Base-by-base conservation (phyloP, 2,888 invertebrate species). In the Drosophila birchii region DNA sequence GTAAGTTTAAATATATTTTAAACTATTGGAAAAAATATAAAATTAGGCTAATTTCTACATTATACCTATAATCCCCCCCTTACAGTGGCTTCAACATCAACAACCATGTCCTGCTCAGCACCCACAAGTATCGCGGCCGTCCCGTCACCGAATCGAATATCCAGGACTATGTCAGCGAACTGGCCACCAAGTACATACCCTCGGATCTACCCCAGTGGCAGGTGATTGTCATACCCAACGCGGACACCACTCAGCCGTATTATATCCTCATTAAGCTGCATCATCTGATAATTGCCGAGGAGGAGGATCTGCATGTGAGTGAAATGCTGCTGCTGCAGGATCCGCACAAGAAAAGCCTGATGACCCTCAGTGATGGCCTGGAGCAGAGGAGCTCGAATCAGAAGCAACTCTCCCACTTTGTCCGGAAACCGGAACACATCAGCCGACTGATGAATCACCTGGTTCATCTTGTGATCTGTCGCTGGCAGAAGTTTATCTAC, bases 401-500 rank as follows among this genome's bases (percentile, higher is more conserved):
- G 8, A 7, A 39, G 1, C 79, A 84, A 49, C 90, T 95, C 93
- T 71, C 91, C 93, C 79, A 94, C 70, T 93, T 95, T 12, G 93
- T 95, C 49, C 94, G 94, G 14, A 93, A 93, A 23, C 95, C 95
- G 0, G 93, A 94, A 69, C 95, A 95, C 20, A 94, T 96, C 56
- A 95, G 95, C 26, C 94, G 94, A 63, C 92, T 97, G 12, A 94
- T 95, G 90, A 94, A 94, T 43, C 95, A 95, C 77, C 79, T 96
- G 16, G 94, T 94, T 44, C 95, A 96, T 80, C 95, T 95, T 69
- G 92, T 96, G 38, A 94, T 95, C 20, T 96, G 96, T 80, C 93
- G 94, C 23, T 97, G 96, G 96, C 96, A 96, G 87, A 96, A 96
- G 84, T 96, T 96, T 79, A 94, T 96, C 8, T 95, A 95, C 29